Base-by-base conservation (phyloP, 2,888 invertebrate species). In the Cataglyphis altisquamis region DNA sequence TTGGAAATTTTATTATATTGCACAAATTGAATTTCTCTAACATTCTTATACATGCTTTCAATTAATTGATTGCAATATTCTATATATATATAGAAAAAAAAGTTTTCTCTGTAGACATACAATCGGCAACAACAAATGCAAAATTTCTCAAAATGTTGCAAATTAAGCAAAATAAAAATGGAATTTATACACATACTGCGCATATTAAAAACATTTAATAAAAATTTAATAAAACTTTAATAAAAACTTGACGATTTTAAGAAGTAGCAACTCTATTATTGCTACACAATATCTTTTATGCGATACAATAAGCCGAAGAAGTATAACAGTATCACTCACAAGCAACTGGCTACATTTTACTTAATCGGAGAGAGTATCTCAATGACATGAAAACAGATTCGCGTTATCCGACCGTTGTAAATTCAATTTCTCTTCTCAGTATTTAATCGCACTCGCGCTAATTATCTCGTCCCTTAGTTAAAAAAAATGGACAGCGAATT, bases 401-500 rank as follows among this genome's bases (percentile, higher is more conserved):
- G 29, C 39, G n/a, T 10, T 68, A n/a, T 48, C 29, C 39, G 25
- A 39, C 55, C 39, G n/a, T 67, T 52, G 39, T 68, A 55, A 77
- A 77, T 77, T 68, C 77, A 68, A 77, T 68, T 55, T 3, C n/a
- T 41, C 29, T 77, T n/a, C 52, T 52, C 52, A n/a, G 52, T 67
- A 55, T 67, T 67, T 68, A 77, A 66, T 41, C 41, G 41, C 55
- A 29, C 6, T 68, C 29, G 29, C 39, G 55, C 57, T 68, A 55
- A 77, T 77, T 68, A 77, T 68, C 68, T 68, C 36, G 29, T 55
- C 68, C 15, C 55, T 68, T 55, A 15, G 29, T 36, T 32, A n/a
- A 68, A 62, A 78, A 70, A 52, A 60, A 80, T 32, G 29, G 32
- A 57, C n/a, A 29, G 21, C 57, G 68, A 68, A 77, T 77, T 77